Evolutionary conservation across 2,797 vertebrate species (phyloP).

Genomic region (Pelobates cultripes): DNA sequence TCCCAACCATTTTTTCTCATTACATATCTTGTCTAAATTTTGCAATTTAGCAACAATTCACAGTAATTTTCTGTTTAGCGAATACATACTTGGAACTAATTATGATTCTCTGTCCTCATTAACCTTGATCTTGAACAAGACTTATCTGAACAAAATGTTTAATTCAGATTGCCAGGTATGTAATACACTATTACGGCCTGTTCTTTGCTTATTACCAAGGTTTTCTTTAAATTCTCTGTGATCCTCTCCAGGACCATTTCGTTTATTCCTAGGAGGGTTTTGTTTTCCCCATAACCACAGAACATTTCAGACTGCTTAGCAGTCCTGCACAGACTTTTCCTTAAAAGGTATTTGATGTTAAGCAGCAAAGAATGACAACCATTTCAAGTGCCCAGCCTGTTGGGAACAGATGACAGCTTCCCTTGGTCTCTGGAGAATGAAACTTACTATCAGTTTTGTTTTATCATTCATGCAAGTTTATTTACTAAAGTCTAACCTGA

Average conservation of each 20-base stretch:
- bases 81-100: no score
- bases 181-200: slow-evolving; percentile 64
- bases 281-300: slow-evolving; percentile 58
- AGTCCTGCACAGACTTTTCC: slow-evolving; percentile 72
- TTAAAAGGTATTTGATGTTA: slow-evolving; percentile 82
- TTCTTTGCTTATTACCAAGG: slow-evolving; percentile 67
- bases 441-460: slow-evolving; percentile 51
- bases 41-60: no score
- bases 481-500: no score
- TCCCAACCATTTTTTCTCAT: no score
- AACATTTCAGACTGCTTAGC: slow-evolving; percentile 69
- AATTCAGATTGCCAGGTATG: not conserved
- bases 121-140: slow-evolving; percentile 31
- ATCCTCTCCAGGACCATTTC: slow-evolving; percentile 74
- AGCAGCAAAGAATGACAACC: slow-evolving; percentile 66
- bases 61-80: no score
- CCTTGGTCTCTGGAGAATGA: slow-evolving; percentile 28
- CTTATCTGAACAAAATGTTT: slow-evolving; percentile 55
- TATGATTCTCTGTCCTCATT: no score
- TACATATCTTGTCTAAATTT: no score
- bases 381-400: slow-evolving; percentile 63
- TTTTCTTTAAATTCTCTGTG: slow-evolving; percentile 68
- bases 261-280: slow-evolving; percentile 71
- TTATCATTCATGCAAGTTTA: no score
- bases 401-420: slow-evolving; percentile 67